Conservation (phyloP, 2,113 vertebrate genomes). For the Hystrix cristata region DNA sequence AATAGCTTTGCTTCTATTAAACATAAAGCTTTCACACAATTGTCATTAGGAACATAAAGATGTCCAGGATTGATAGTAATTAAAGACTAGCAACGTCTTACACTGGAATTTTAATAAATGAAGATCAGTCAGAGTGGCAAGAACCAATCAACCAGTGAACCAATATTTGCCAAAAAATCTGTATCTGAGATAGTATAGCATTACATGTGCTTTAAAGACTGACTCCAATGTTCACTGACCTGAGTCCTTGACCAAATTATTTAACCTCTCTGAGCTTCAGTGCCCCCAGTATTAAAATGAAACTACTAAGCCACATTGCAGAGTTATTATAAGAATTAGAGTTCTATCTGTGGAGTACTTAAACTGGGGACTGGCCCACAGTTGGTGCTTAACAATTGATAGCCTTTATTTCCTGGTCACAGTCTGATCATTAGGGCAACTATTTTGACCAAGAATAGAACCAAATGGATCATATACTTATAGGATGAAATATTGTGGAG, state of each 20-base stretch:
- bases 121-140: background rate
- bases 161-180: slow-evolving; percentile 11
- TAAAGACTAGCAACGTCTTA: slow-evolving; percentile 9
- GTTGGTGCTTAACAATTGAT: background rate
- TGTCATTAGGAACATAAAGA: slow-evolving; percentile 30
- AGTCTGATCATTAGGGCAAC: background rate
- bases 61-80: background rate
- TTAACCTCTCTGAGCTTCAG: background rate
- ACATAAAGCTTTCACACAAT: background rate
- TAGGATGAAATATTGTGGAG: background rate
- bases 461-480: background rate
- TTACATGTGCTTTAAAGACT: slow-evolving; percentile 49
- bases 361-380: background rate
- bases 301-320: background rate
- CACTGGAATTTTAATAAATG: slow-evolving; percentile 2
- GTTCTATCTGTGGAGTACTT: background rate
- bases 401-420: background rate
- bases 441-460: background rate
- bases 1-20: slow-evolving; percentile 35
- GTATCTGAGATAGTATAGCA: background rate
- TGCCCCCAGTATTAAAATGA: background rate
- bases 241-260: background rate
- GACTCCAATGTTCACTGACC: background rate
- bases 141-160: background rate
- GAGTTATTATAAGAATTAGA: background rate